A percentile compares a stretch with the other conserved stretches of the same genome.
Evolutionary conservation across 2,113 vertebrate species (phyloP).

Genomic region (Chionodraco myersi): DNA sequence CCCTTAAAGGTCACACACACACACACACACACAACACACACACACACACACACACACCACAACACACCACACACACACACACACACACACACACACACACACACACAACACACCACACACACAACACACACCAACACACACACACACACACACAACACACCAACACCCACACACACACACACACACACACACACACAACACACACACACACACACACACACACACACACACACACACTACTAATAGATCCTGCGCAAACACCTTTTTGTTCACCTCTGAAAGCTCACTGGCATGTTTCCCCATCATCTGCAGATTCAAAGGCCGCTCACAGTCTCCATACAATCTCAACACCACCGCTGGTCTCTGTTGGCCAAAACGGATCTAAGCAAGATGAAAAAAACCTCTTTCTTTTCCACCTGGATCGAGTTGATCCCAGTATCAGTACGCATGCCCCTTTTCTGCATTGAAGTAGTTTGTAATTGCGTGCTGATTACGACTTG

Average conservation of each 20-base stretch:
- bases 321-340: slow-evolving; percentile 18
- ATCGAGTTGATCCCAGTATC: background rate
- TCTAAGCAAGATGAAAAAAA: slow-evolving; percentile 26
- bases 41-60: too few species aligned
- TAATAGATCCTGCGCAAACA: slow-evolving; percentile 17
- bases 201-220: too few species aligned
- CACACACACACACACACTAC: too few species aligned
- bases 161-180: too few species aligned
- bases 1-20: slow-evolving; percentile 35
- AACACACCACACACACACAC: too few species aligned
- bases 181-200: too few species aligned
- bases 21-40: background rate
- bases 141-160: slow-evolving; percentile 9
- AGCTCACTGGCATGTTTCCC: slow-evolving; percentile 28
- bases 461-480: slow-evolving; percentile 2
- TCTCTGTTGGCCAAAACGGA: slow-evolving; percentile 19
- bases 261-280: slow-evolving; percentile 19
- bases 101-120: too few species aligned
- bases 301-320: slow-evolving; percentile 64
- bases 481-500: slow-evolving; percentile 4
- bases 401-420: background rate
- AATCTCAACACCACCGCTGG: slow-evolving; percentile 20
- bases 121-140: too few species aligned
- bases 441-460: slow-evolving; percentile 2
- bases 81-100: background rate